Evolutionary conservation across 2,797 vertebrate species (phyloP).

Genomic region (Clangula hyemalis): DNA sequence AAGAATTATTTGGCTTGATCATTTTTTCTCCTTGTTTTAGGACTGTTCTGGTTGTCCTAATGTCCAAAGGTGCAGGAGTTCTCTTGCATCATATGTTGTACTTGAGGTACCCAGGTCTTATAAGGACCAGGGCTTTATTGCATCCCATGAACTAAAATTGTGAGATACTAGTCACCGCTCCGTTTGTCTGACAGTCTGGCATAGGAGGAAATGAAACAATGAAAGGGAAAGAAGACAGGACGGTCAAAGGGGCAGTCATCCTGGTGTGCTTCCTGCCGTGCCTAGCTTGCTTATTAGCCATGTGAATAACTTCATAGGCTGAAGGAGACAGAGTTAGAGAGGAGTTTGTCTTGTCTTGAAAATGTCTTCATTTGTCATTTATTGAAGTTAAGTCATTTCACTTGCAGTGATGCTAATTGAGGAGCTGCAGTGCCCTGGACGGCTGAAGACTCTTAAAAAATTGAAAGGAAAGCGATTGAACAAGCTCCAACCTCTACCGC

Average conservation of each 20-base stretch:
- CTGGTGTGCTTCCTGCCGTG: neutral
- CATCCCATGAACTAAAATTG: neutral
- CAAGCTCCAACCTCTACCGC: conserved; percentile 87
- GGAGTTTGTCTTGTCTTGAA: neutral
- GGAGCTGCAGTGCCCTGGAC: conserved; percentile 82
- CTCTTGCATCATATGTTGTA: neutral
- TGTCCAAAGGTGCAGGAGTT: neutral
- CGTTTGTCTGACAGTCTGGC: neutral
- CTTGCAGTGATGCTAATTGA: conserved; percentile 84
- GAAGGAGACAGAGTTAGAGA: neutral
- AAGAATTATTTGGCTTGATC: neutral
- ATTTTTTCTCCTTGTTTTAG: neutral
- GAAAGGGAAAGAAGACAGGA: neutral
- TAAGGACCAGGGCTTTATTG: neutral
- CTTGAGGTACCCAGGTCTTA: rapidly evolving
- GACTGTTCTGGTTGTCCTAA: too few relatives aligned
- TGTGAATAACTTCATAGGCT: neutral
- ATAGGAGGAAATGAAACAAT: neutral
- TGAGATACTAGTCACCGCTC: neutral
- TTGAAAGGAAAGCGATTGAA: conserved; percentile 82
- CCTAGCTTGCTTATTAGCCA: neutral
- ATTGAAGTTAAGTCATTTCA: neutral
- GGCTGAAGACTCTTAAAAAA: conserved; percentile 83
- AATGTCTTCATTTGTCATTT: neutral
- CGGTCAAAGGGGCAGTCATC: neutral